Evolutionary conservation across 1,140 invertebrate species (phyloP).

Genomic region (Liolophura sinensis): DNA sequence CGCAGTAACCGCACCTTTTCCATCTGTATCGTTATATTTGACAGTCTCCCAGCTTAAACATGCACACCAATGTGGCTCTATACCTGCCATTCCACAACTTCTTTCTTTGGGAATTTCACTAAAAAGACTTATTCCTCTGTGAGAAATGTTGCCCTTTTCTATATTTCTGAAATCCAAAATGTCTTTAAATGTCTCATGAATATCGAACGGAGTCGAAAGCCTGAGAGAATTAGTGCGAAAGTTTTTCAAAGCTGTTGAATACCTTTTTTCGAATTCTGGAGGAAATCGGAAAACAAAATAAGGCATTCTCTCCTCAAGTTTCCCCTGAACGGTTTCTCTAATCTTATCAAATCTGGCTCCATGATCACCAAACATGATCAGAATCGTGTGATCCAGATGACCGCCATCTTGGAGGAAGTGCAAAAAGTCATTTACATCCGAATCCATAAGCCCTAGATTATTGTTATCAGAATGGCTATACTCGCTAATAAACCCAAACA

Average conservation of each 20-base stretch:
- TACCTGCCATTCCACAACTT: slow-evolving; percentile 5
- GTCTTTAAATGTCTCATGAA: slow-evolving; percentile 43
- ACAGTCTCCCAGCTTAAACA: slow-evolving; percentile 10
- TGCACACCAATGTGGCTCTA: slow-evolving; percentile 13
- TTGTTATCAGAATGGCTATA: slow-evolving; percentile 19
- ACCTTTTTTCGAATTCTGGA: neutral
- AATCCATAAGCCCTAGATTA: slow-evolving; percentile 6
- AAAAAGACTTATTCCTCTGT: slow-evolving; percentile 11
- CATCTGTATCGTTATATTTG: neutral
- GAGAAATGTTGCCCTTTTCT: neutral
- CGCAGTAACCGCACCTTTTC: neutral
- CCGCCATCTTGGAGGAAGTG: slow-evolving; percentile 2
- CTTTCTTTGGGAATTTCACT: slow-evolving; percentile 7
- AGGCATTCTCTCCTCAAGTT: slow-evolving; percentile 18
- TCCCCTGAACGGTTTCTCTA: slow-evolving; percentile 14
- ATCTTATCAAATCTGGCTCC: slow-evolving; percentile 14
- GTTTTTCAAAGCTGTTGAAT: slow-evolving; percentile 63
- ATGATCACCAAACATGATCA: slow-evolving; percentile 20
- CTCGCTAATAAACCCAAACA: slow-evolving; percentile 59
- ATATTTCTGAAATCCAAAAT: slow-evolving; percentile 13
- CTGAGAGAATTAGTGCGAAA: slow-evolving; percentile 66
- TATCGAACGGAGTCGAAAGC: slow-evolving; percentile 48
- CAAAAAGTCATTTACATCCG: slow-evolving; percentile 15
- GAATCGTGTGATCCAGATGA: slow-evolving; percentile 14
- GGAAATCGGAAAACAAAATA: slow-evolving; percentile 17